Conservation (phyloP, 2,113 vertebrate species). For the Xiphorhynchus elegans region DNA sequence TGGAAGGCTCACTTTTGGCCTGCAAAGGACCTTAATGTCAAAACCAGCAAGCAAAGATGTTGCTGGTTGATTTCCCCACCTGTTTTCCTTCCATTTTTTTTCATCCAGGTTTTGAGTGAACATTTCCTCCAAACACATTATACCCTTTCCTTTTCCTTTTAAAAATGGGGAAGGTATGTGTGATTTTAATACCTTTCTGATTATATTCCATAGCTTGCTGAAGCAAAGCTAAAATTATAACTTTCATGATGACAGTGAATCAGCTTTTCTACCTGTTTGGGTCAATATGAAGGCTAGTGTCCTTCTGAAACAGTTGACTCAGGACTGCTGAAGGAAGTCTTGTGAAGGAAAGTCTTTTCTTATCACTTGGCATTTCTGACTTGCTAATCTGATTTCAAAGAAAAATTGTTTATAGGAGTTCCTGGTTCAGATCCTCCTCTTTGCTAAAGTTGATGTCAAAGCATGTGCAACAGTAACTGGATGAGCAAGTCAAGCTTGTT, state of each 20-base stretch:
- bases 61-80: not conserved
- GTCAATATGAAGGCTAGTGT: not conserved
- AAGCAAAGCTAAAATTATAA: not conserved
- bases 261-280: not conserved
- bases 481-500: conserved; percentile 52
- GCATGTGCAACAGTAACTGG: conserved; percentile 20
- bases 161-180: not conserved
- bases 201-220: not conserved
- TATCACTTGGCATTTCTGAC: conserved; percentile 20
- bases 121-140: not conserved
- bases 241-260: not conserved
- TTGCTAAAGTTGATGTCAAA: conserved; percentile 23
- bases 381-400: conserved; percentile 54
- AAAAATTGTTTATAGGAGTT: conserved; percentile 40
- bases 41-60: not conserved
- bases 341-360: not conserved
- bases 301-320: not conserved
- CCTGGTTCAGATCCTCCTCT: conserved; percentile 55
- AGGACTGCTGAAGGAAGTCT: not conserved
- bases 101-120: not conserved
- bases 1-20: not conserved
- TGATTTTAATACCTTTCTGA: not conserved
- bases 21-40: not conserved
- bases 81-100: not conserved
- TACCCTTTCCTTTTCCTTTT: not conserved